Evolutionary conservation across 2,113 vertebrate genomes (phyloP).

Genomic region (Alethe diademata): DNA sequence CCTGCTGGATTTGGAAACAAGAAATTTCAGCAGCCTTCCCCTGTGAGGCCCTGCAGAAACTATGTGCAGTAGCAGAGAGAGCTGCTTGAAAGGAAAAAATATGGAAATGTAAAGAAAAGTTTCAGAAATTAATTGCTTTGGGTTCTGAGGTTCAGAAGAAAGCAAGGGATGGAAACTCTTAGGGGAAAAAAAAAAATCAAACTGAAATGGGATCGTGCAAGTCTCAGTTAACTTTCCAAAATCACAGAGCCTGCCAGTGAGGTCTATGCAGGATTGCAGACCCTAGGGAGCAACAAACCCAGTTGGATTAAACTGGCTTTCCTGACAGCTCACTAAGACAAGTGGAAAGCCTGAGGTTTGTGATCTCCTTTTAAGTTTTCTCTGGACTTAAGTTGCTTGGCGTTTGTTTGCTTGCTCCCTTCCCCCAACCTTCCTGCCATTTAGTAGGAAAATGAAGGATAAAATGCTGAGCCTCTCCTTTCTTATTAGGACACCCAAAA

Average conservation of each 20-base stretch:
- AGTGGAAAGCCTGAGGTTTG: slow-evolving; percentile 23
- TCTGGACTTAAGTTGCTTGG: background rate
- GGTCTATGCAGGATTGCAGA: slow-evolving; percentile 11
- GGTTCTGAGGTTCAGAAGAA: slow-evolving; percentile 19
- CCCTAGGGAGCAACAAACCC: slow-evolving; percentile 31
- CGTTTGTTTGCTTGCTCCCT: slow-evolving; percentile 6
- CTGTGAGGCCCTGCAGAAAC: slow-evolving; percentile 31
- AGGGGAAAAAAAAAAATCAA: background rate
- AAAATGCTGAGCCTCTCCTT: background rate
- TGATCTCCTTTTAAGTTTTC: slow-evolving; percentile 17
- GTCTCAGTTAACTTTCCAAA: background rate
- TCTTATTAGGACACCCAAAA: slow-evolving; percentile 20
- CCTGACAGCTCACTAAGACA: slow-evolving; percentile 1
- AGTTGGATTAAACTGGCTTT: slow-evolving; percentile 38
- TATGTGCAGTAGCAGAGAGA: slow-evolving; percentile 20
- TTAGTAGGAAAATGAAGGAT: background rate
- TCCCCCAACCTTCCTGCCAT: background rate
- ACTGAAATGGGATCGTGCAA: background rate
- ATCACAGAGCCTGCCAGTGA: slow-evolving; percentile 18
- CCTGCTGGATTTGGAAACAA: slow-evolving; percentile 16
- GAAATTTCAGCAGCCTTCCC: slow-evolving; percentile 9
- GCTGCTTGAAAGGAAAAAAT: slow-evolving; percentile 1
- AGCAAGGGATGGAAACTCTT: background rate
- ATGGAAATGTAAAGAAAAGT: background rate
- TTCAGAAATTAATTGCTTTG: background rate